phyloP scores from a whole-genome alignment of 2,797 vertebrate species.

The Prunella strophiata region DNA sequence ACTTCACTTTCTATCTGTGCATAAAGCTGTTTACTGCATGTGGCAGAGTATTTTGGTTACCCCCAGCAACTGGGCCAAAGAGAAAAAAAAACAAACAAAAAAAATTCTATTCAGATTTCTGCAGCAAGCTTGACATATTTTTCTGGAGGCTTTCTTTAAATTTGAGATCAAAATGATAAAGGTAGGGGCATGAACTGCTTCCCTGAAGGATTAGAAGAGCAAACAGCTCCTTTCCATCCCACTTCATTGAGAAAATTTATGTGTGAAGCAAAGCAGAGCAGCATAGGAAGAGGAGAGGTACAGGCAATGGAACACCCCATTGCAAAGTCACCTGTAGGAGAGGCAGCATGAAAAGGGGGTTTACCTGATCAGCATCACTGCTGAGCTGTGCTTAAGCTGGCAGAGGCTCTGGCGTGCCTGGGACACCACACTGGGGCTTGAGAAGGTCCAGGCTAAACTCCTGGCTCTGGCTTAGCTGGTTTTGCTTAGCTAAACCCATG shows the following conservation, averaged over 20 bases:
- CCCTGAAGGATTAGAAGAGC: constrained; percentile 5
- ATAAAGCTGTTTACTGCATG: constrained; percentile 12
- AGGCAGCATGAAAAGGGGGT: neutral
- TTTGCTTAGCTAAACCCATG: neutral
- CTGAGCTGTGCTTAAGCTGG: neutral
- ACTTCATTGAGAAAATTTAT: constrained; percentile 25
- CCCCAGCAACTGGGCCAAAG: neutral
- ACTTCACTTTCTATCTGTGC: neutral
- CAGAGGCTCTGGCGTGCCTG: neutral
- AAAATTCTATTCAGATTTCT: neutral
- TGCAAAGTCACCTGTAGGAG: neutral
- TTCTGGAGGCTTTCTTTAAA: neutral
- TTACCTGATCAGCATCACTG: neutral
- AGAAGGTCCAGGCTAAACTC: neutral
- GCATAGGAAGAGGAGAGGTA: neutral
- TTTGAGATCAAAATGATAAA: neutral
- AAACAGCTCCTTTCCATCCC: constrained; percentile 16
- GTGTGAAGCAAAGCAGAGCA: neutral
- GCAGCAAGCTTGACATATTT: constrained; percentile 3
- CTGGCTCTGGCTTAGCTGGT: neutral
- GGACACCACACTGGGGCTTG: neutral
- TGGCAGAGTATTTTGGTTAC: constrained; percentile 9
- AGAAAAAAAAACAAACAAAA: neutral
- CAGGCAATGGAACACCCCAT: neutral
- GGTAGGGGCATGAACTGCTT: constrained; percentile 6